Base-by-base conservation (phyloP, 2,797 vertebrate genomes). In the Etheostoma nigrum region DNA sequence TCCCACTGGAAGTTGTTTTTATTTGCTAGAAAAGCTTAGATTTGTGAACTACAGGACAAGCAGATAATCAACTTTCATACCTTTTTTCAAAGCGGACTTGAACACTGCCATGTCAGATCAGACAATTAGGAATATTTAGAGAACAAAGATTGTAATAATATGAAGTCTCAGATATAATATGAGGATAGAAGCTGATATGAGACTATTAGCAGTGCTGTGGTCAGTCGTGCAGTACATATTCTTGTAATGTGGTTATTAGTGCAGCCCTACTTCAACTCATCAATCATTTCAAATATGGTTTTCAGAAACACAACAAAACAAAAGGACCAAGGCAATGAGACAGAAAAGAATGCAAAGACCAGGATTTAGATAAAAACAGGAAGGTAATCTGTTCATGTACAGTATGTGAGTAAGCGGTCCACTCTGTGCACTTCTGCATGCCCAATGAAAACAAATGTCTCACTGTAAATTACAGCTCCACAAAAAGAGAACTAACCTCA, bases 201-300 rank as follows among this genome's bases (percentile, higher is more conserved):
- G 21, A 76, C 55, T 72, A 67, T 74, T 19, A 44, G 74, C 70
- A 68, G 61, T n/a, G 8, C 71, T 52, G 76, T 3, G n/a, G 57
- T 16, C 64, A 67, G 23, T 42, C 6, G 6, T 62, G 59, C 13
- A 9, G 33, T 36, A 10, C 8, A 42, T 59, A 44, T n/a, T 72
- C 21, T 60, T 65, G 16, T 60, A n/a, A 60, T 47, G n/a, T 52
- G 13, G 21, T 49, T 62, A 27, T 66, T 44, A 76, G 52, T 51
- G 62, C 33, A 47, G 13, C n/a, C 16, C 21, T 55, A 40, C 19
- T 66, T n/a, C 16, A 62, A 27, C 19, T 14, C 33, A 27, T 72
- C 51, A 70, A 10, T 58, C 42, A 55, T 36, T 13, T 53, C 27
- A 61, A 65, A 69, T 33, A 51, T 1, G 25, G 10, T 51, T 72